Base-by-base conservation (phyloP, 2,888 invertebrate genomes). In the Gandaritis pyraliata region DNA sequence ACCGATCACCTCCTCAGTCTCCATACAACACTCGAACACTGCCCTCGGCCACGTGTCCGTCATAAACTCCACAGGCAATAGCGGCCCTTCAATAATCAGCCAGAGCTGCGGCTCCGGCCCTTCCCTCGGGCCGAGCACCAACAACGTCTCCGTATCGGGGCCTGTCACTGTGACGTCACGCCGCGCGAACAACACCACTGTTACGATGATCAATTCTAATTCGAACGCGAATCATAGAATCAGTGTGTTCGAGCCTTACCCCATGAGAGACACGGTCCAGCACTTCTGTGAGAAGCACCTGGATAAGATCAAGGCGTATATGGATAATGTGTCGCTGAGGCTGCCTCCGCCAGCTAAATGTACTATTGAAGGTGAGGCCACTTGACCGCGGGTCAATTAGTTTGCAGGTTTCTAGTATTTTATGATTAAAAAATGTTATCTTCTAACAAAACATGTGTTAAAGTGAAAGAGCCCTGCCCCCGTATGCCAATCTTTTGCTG, bases 211-310 rank as follows among this genome's bases (percentile, higher is more conserved):
- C 59, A 74, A 73, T 43, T 58, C 75, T 5, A 72, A 71, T 54
- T 72, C 77, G 50, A 79, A 75, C 62, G 77, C 87, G 55, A 87
- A 86, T 63, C 88, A 88, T 54, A 92, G 97, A 64, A 96, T 97
- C 86, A 96, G 96, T 79, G 97, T 97, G 54, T 97, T 97, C 85
- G 97, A 97, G 86, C 97, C 97, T 3, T 97, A 96, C 76, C 97
- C 97, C n/a, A 97, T 97, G 97, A 85, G 97, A 23, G 97, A 97
- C 82, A 97, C 97, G 0, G 97, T 98, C 43, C 97, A 98, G 79
- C 98, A 98, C 86, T 98, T 98, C 87, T 98, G 98, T 86, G 98
- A 98, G 86, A 98, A 98, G 85, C 98, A 98, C 81, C 89, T 98
- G 69, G 96, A 96, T 71, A 98, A 98, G 83, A 98, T 98, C 60